Evolutionary conservation across 2,797 vertebrate genomes (phyloP), one percentile per base, ranked within the genome.

Genomic region (Rhynchonycteris naso): DNA sequence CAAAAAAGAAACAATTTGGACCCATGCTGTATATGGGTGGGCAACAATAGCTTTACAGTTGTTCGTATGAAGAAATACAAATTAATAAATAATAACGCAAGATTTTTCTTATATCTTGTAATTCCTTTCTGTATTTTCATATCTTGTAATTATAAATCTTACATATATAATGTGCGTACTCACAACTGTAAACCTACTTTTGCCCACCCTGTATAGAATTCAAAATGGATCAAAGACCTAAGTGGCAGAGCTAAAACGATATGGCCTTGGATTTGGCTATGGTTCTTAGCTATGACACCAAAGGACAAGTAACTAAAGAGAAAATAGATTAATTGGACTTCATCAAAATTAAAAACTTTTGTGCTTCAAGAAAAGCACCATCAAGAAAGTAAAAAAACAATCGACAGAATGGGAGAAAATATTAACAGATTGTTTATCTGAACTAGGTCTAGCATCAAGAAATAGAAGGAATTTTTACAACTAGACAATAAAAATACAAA

Each of bases 151-250:
- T 43, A 43, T 43, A 43, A 43, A 43, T 43, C 43, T 43, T 43
- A 43, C 43, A 43, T 43, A 43, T 43, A 43, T 43, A 43, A 43
- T 43, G 5, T 43, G 43, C 43, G 43, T 43, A 4, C 43, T 43
- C 43, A 43, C 43, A 43, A 43, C 43, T 43, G 43, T 43, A 43
- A 43, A 43, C 43, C 43, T 43, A 43, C 43, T 43, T 43, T 43
- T 43, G 43, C 43, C 43, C 43, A 43, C 43, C 43, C 43, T 43
- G 43, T 21, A 68, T 69, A 65, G 76, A 71, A 86, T 28, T 75
- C 72, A 54, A 79, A 79, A 63, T 63, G 81, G 76, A 92, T 92
- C 81, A 94, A 90, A 54, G 86, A 58, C 78, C 58, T 63, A 92
- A 71, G 75, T 56, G 26, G 30, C 56, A 96, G 66, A 47, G 43